Percentiles rank a stretch among this genome's conserved stretches.
Evolutionary conservation across 2,113 vertebrate genomes (phyloP).

Genomic region (Oryzias woworae): DNA sequence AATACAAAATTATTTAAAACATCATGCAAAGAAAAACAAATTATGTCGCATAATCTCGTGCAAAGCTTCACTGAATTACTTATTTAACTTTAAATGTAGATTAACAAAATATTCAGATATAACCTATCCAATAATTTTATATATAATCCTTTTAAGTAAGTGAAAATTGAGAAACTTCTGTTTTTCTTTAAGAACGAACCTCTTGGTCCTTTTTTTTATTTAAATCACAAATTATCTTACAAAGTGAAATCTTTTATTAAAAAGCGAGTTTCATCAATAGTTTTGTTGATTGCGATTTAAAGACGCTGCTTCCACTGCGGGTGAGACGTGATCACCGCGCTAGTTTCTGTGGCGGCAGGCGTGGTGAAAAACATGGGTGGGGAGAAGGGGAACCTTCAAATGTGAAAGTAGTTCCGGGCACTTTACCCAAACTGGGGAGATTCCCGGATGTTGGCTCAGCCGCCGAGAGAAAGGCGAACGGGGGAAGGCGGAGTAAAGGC

Average conservation of each 20-base stretch:
- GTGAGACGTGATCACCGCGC: constrained; percentile 48
- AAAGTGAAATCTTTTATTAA: neutral
- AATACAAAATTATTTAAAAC: neutral
- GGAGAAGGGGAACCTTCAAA: constrained; percentile 31
- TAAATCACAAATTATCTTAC: neutral
- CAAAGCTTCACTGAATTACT: neutral
- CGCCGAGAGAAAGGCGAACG: constrained; percentile 78
- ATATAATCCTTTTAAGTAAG: neutral
- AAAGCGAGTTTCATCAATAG: constrained; percentile 1
- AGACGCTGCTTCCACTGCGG: constrained; percentile 15
- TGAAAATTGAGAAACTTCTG: neutral
- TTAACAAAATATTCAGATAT: neutral
- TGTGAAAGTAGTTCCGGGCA: constrained; percentile 81
- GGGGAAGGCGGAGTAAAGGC: constrained; percentile 75
- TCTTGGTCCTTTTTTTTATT: neutral
- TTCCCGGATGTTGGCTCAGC: constrained; percentile 82
- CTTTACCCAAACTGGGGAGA: constrained; percentile 60
- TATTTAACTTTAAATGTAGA: neutral
- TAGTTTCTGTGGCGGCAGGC: constrained; percentile 76
- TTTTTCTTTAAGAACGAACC: neutral
- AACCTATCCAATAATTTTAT: neutral
- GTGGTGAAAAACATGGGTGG: constrained; percentile 24
- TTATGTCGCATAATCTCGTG: neutral
- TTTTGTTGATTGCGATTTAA: neutral
- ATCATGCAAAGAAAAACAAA: neutral